Evolutionary conservation across 2,888 invertebrate species (phyloP), one percentile per base, ranked within the genome.

Genomic region (Xanthorhoe spadicearia): DNA sequence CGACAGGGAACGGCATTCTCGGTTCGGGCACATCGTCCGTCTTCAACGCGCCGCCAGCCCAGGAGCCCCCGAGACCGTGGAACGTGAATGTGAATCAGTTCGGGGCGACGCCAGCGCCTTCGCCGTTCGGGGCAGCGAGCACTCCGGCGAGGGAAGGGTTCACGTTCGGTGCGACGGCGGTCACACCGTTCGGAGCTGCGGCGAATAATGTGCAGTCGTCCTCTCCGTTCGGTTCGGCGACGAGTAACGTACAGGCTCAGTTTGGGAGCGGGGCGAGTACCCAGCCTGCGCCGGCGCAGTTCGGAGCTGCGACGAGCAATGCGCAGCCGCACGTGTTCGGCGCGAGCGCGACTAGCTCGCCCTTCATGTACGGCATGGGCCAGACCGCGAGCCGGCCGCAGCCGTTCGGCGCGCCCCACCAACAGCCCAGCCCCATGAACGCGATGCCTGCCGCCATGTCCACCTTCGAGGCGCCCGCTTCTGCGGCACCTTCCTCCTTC

Each of bases 61-160:
- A 67, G 61, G 89, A 88, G 6, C 86, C 80, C 48, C 32, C 66
- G 6, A 61, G 71, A 82, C 68, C 89, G 90, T 90, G 70, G 84
- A 73, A 71, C n/a, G 71, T 69, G 6, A 58, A 79, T 17, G 23
- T 57, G 9, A 66, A 55, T 43, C 62, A 61, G 3, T 50, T 77
- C 15, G 61, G 82, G 6, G 71, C 84, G 0, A 64, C 80, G 28
- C 17, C 80, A 7, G 72, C 79, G 52, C 70, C 83, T 2, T 28
- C 81, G 9, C 79, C 74, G 58, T 91, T 91, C 64, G 87, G 87
- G 5, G 56, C 78, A 2, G 74, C 81, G 5, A 86, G 15, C 13
- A 15, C 15, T 48, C 17, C 13, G 10, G 38, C 38, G 13, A 43
- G 38, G 13, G 38, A 43, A 43, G 38, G 38, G 13, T 43, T 43